These are phyloP conservation scores for Diprion similis DNA, from an alignment of 1,140 invertebrate genomes.

Conservation along the genomic window DNA sequence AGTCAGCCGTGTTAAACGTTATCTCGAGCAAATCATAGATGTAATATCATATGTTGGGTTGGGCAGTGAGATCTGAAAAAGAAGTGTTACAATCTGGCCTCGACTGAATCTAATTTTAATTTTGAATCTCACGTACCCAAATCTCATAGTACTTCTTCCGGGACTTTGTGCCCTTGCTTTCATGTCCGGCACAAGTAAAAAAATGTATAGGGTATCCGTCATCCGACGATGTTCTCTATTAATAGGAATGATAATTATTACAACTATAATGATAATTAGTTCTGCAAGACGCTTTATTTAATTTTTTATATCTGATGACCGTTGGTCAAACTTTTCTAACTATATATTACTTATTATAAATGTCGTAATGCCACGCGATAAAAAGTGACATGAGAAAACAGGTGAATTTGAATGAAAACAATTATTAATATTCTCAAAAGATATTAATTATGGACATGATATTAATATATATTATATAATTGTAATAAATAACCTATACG, in stretches of 20 bases:
- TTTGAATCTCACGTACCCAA: constrained; percentile 24
- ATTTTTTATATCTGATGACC: not conserved
- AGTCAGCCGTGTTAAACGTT: constrained; percentile 20
- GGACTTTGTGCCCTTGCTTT: not conserved
- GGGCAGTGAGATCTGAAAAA: not conserved
- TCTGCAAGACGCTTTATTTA: too few species aligned
- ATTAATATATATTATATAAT: constrained; percentile 37
- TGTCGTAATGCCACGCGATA: constrained; percentile 20
- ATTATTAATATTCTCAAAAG: constrained; percentile 33
- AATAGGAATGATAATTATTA: too few species aligned
- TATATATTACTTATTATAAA: not conserved
- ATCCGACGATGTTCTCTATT: not conserved
- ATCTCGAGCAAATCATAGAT: not conserved
- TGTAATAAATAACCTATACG: constrained; percentile 56
- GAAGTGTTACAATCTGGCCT: constrained; percentile 45
- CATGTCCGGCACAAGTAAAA: constrained; percentile 1
- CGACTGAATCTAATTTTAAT: constrained; percentile 48
- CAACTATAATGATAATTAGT: too few species aligned
- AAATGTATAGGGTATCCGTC: not conserved
- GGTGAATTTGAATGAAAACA: not conserved
- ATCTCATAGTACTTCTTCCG: not conserved
- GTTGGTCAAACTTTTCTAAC: not conserved
- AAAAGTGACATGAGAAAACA: constrained; percentile 14
- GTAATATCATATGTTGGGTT: not conserved
- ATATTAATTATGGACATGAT: constrained; percentile 45